phyloP scores from a whole-genome alignment of 2,888 invertebrate species.

The Tenthredo amoena region DNA sequence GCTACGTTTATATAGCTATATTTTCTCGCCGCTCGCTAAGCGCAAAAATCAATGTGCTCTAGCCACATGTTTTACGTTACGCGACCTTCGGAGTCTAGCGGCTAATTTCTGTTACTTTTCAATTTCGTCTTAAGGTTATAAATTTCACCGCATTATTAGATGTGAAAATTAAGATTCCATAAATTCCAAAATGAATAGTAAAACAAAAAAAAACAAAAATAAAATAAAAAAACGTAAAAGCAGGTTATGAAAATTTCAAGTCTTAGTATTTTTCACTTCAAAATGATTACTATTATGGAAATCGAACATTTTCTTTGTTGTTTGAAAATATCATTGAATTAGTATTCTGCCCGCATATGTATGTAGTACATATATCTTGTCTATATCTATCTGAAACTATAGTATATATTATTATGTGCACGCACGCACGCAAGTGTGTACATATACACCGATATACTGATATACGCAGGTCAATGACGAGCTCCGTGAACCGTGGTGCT shows the following conservation, averaged over 20 bases:
- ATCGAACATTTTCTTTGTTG: too few relatives aligned
- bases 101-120: background rate
- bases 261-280: background rate
- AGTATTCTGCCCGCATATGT: too few relatives aligned
- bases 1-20: background rate
- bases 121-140: background rate
- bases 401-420: background rate
- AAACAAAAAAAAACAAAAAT: too few relatives aligned
- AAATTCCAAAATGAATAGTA: too few relatives aligned
- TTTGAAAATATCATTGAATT: background rate
- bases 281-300: background rate
- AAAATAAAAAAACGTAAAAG: too few relatives aligned
- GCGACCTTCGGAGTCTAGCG: background rate
- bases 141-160: too few relatives aligned
- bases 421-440: background rate
- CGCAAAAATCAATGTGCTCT: slow-evolving; percentile 37
- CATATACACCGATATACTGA: background rate
- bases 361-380: background rate
- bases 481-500: background rate
- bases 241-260: background rate
- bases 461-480: slow-evolving; percentile 5
- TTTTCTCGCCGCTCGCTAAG: slow-evolving; percentile 25
- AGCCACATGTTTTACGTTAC: slow-evolving; percentile 25
- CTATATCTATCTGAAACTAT: background rate
- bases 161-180: too few relatives aligned